Base-by-base conservation (phyloP, 1,140 invertebrate species). In the Brachionus rubens region DNA sequence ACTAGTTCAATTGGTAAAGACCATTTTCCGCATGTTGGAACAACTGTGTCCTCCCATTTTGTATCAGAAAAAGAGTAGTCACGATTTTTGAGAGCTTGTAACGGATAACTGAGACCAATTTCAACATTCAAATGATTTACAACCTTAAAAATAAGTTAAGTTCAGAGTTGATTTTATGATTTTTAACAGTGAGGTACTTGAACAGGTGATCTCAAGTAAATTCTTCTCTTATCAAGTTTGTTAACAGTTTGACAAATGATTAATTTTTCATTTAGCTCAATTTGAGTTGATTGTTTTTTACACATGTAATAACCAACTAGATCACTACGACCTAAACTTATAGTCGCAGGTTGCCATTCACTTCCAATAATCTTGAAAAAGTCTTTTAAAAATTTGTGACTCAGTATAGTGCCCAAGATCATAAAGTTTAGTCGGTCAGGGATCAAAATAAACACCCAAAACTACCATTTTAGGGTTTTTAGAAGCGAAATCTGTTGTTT, bases 171-270 rank as follows among this genome's bases (percentile, higher is more conserved):
- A n/a, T 2, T 48, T 48, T 16, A 48, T n/a, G 19, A 26, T 30
- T 54, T 26, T 26, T 54, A 3, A 12, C 5, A 12, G 6, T 12
- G n/a, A 56, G 9, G 5, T 21, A 72, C 43, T 50, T 72, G 43
- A 21, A 72, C 47, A 21, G 68, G 33, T 50, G 68, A 72, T 48
- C 68, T 48, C 19, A 72, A 16, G 41, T 72, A 72, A 24, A 72
- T 72, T 72, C 68, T 33, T 24, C 47, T 48, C n/a, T 72, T 72
- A 26, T 72, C 68, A 52, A 72, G 68, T n/a, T 72, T 48, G 2
- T 21, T 72, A 9, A 72, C 28, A 0, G 68, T 72, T 48, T 72
- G 28, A 12, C 68, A 72, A 41, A 72, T 72, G 9, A 72, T 54
- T 41, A 72, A 47, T 12, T 36, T 72, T 12, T 72, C 68, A 48